Evolutionary conservation across 2,888 invertebrate species (phyloP).

Genomic region (Pyrgus malvae): DNA sequence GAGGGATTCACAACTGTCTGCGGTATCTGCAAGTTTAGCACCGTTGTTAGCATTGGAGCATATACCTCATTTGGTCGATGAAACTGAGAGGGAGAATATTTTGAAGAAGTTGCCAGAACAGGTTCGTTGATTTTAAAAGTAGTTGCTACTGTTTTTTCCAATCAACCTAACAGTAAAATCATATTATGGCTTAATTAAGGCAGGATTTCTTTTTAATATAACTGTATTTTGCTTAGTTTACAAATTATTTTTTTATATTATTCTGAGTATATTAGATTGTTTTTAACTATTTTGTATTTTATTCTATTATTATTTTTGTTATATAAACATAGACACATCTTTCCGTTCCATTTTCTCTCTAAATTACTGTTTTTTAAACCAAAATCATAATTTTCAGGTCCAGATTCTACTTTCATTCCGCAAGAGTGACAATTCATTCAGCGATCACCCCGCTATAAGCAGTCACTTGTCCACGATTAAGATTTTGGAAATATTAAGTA

Average conservation of each 20-base stretch:
- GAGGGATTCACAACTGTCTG: slow-evolving; percentile 73
- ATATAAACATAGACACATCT: too few relatives aligned
- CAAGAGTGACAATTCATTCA: slow-evolving; percentile 85
- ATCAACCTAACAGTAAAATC: too few relatives aligned
- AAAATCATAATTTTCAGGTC: slow-evolving; percentile 75
- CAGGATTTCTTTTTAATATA: too few relatives aligned
- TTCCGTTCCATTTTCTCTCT: too few relatives aligned
- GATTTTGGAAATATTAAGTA: slow-evolving; percentile 82
- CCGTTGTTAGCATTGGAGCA: slow-evolving; percentile 81
- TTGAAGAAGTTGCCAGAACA: slow-evolving; percentile 80
- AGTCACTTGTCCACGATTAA: slow-evolving; percentile 83
- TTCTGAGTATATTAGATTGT: too few relatives aligned
- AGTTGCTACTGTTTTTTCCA: too few relatives aligned
- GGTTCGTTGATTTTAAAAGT: slow-evolving; percentile 46
- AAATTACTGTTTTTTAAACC: too few relatives aligned
- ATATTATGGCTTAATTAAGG: too few relatives aligned
- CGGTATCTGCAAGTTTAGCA: slow-evolving; percentile 82
- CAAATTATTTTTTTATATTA: too few relatives aligned
- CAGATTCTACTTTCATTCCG: slow-evolving; percentile 84
- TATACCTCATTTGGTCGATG: slow-evolving; percentile 76
- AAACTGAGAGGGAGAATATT: slow-evolving; percentile 72
- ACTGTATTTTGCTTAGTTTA: too few relatives aligned
- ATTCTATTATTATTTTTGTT: too few relatives aligned
- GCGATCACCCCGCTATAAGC: slow-evolving; percentile 84
- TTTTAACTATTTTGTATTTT: too few relatives aligned